Evolutionary conservation across 1,140 invertebrate genomes (phyloP), one percentile per base, ranked within the genome.

Genomic region (Aphis gossypii): DNA sequence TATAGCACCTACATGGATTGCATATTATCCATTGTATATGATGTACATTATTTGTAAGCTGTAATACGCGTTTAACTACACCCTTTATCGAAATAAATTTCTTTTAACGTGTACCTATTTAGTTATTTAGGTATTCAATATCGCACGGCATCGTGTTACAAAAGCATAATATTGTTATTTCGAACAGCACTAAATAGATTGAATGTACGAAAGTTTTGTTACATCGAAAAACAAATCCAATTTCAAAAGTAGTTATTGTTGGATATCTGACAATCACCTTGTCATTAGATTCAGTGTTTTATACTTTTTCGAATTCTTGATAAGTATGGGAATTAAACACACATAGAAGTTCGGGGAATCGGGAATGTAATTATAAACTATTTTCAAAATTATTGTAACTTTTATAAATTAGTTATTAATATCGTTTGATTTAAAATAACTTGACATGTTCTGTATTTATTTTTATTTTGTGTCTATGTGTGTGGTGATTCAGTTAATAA

Each of bases 181-280:
- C 18, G 11, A n/a, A 48, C 11, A n/a, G 5, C 7, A 25, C 35
- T 87, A 87, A n/a, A 48, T 87, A 48, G 9, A 87, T 87, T n/a
- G n/a, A 54, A 88, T 54, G 30, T 35, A 23, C 20, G 18, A 48
- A 88, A 87, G 86, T 51, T 88, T 48, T 51, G 25, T 51, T 51
- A 18, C 7, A 35, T 35, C 18, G 7, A 35, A 88, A 88, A 51
- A 88, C 46, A 51, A 88, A 88, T 51, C 86, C 46, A 54, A 88
- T 88, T 88, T 88, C 18, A 35, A 88, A 88, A 88, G 46, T 88
- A 44, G 46, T 88, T 88, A 51, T 88, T 38, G 46, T 88, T 51
- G 18, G 46, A 35, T 35, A 51, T 54, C n/a, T 88, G 48, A n/a
- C 18, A 38, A 88, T 51, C 86, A 51, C 18, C n/a, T n/a, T 23